Conservation (phyloP, 53 echinoderm and acorn worm genomes). For the Holothuria leucospilota region DNA sequence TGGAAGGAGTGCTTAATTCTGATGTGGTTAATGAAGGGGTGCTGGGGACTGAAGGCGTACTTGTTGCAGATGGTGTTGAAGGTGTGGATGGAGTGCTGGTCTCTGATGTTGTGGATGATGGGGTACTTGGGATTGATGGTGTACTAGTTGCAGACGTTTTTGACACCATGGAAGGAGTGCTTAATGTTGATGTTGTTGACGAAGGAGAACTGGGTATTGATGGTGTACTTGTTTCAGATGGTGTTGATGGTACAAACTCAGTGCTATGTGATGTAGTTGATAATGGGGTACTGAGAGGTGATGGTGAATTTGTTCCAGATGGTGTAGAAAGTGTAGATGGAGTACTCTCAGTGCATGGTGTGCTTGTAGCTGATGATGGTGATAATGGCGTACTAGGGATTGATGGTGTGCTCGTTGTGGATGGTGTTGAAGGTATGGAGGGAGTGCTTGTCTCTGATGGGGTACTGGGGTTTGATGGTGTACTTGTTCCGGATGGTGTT, state of each 20-base stretch:
- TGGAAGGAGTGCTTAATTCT: no score
- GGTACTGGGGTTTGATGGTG: conserved; percentile 22
- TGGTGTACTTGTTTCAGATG: no score
- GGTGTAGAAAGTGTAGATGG: conserved; percentile 7
- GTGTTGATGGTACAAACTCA: no score
- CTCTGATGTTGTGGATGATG: conserved; percentile 25
- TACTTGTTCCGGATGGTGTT: conserved; percentile 18
- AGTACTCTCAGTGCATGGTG: no score
- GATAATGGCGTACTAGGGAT: no score
- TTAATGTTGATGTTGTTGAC: no score
- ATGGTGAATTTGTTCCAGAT: background rate
- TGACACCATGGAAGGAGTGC: background rate
- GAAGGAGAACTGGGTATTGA: no score
- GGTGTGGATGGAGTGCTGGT: background rate
- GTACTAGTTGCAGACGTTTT: conserved; percentile 24
- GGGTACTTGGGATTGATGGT: background rate
- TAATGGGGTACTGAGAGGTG: no score
- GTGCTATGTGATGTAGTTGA: no score
- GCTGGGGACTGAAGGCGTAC: conserved; percentile 29
- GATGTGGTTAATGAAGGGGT: background rate
- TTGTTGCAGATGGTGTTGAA: conserved; percentile 20
- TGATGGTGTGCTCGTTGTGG: background rate
- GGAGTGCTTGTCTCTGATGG: background rate
- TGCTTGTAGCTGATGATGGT: no score
- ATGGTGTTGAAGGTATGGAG: background rate